Conservation (phyloP, 2,113 vertebrate genomes). For the Uropsilus gracilis region DNA sequence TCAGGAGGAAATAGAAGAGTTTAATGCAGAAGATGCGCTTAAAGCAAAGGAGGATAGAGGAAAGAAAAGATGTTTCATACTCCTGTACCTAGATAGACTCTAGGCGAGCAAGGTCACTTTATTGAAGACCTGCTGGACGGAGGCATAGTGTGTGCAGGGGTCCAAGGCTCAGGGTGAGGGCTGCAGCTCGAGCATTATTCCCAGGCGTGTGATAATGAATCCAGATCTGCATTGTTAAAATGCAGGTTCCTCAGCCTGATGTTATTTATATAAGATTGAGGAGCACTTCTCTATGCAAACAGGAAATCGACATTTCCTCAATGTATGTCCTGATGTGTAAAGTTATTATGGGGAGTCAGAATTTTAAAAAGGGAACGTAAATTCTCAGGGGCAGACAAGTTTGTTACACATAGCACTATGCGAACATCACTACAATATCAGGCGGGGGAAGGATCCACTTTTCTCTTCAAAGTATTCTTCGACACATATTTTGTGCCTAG, state of each 20-base stretch:
- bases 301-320: not conserved
- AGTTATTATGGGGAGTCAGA: not conserved
- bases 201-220: not conserved
- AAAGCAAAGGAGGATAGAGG: not conserved
- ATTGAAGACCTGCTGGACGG: not conserved
- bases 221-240: slow-evolving; percentile 6
- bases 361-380: not conserved
- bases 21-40: not conserved
- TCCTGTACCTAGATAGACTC: not conserved
- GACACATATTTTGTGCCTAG: not conserved
- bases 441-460: not conserved
- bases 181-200: not conserved
- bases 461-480: not conserved
- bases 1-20: not conserved
- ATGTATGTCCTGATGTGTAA: not conserved
- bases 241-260: not conserved
- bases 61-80: not conserved
- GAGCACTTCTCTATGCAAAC: not conserved
- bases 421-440: not conserved
- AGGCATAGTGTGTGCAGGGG: no score
- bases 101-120: not conserved
- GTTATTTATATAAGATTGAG: not conserved
- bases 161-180: not conserved
- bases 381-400: not conserved
- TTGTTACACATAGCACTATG: not conserved